Percentiles rank a stretch among this genome's conserved stretches.
Evolutionary conservation across 2,113 vertebrate species (phyloP).

Genomic region (Isichthys henryi): DNA sequence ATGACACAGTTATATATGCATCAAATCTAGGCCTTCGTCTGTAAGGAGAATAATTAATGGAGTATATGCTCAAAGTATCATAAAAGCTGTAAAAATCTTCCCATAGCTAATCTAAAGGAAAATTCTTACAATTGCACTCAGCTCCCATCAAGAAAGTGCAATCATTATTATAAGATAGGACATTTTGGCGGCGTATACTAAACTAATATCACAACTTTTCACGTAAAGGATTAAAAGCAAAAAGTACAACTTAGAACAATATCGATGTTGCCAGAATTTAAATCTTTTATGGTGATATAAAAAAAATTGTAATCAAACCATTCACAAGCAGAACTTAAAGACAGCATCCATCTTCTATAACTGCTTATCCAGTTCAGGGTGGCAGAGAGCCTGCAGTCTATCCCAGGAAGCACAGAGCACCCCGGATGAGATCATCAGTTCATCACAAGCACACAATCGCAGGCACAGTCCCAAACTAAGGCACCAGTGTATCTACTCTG

Average conservation of each 20-base stretch:
- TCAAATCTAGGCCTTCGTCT: background rate
- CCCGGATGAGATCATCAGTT: background rate
- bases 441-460: background rate
- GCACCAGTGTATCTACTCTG: background rate
- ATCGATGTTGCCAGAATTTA: background rate
- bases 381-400: background rate
- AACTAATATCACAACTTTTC: background rate
- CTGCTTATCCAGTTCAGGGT: background rate
- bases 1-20: background rate
- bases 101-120: background rate
- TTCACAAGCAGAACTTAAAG: background rate
- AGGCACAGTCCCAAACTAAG: background rate
- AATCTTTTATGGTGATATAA: background rate
- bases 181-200: background rate
- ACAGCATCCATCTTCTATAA: background rate
- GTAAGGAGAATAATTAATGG: background rate
- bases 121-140: background rate
- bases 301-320: background rate
- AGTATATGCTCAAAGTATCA: background rate
- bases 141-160: background rate
- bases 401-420: background rate
- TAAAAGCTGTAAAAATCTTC: background rate
- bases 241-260: background rate
- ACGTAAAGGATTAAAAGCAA: background rate
- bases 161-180: background rate